A percentile compares a stretch with the other conserved stretches of the same genome.
phyloP scores from a whole-genome alignment of 2,888 invertebrate genomes.

The Pocota personata region DNA sequence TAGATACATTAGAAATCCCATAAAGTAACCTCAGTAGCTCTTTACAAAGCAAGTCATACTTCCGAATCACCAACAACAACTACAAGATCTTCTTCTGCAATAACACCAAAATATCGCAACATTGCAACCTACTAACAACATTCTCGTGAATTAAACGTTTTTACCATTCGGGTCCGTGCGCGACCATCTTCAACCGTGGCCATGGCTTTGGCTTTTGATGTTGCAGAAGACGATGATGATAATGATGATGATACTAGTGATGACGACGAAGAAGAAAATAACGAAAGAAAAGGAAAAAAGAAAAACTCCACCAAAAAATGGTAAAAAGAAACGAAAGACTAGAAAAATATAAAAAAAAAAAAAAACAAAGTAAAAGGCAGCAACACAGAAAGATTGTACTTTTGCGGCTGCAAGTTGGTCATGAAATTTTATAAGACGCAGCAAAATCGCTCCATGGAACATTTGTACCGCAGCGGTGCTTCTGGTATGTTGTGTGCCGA shows the following conservation, averaged over 20 bases:
- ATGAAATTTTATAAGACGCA: slow-evolving; percentile 83
- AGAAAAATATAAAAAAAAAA: slow-evolving; percentile 49
- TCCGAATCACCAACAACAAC: slow-evolving; percentile 8
- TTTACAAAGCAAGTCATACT: slow-evolving; percentile 36
- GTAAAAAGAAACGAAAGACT: slow-evolving; percentile 22
- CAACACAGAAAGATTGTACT: slow-evolving; percentile 73
- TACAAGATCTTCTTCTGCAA: slow-evolving; percentile 18
- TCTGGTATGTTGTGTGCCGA: slow-evolving; percentile 79
- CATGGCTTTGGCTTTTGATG: slow-evolving; percentile 66
- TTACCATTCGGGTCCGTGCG: slow-evolving; percentile 23
- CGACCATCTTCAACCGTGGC: slow-evolving; percentile 66
- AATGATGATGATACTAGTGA: slow-evolving; percentile 63
- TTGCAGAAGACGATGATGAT: slow-evolving; percentile 40
- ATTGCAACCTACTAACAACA: slow-evolving; percentile 53
- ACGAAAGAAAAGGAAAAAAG: slow-evolving; percentile 42
- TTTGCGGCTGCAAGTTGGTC: slow-evolving; percentile 72
- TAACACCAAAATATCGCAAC: slow-evolving; percentile 60
- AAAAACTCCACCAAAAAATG: slow-evolving; percentile 16
- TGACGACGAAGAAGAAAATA: slow-evolving; percentile 71
- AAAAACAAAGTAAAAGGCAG: slow-evolving; percentile 56
- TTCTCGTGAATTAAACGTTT: slow-evolving; percentile 61
- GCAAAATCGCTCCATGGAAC: slow-evolving; percentile 81
- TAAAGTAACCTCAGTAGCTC: slow-evolving; percentile 39
- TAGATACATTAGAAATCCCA: slow-evolving; percentile 40
- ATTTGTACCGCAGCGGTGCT: slow-evolving; percentile 82